Evolutionary conservation across 2,113 vertebrate genomes (phyloP).

Genomic region (Rhadina sibilatrix): DNA sequence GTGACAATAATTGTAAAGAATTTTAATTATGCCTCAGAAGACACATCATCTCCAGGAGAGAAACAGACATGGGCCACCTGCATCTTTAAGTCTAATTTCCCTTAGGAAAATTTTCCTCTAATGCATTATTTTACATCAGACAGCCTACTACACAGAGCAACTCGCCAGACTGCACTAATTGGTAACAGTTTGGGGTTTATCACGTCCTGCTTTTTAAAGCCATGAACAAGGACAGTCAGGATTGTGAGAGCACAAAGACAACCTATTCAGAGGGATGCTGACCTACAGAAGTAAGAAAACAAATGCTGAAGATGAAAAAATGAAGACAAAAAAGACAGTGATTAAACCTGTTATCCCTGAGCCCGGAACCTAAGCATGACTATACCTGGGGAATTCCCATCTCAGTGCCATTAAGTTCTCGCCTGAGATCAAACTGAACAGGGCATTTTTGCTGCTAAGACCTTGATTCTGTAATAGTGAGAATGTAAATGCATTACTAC

Average conservation of each 20-base stretch:
- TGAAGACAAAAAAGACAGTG: neutral
- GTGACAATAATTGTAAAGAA: neutral
- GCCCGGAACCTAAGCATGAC: accelerated
- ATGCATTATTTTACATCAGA: neutral
- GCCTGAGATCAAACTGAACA: neutral
- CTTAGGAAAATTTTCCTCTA: constrained; percentile 58
- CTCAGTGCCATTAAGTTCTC: neutral
- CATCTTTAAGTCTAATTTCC: constrained; percentile 43
- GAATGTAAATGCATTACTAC: neutral
- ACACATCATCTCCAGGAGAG: neutral
- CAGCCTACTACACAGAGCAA: neutral
- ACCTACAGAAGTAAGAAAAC: neutral
- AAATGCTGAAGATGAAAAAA: neutral
- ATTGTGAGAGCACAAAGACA: neutral
- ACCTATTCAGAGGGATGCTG: neutral
- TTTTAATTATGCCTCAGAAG: constrained; percentile 55
- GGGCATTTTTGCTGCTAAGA: neutral
- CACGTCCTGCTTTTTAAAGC: neutral
- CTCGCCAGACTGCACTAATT: neutral
- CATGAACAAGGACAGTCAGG: neutral
- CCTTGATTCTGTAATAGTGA: neutral
- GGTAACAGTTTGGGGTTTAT: neutral
- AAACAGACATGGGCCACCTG: neutral
- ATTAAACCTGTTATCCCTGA: neutral
- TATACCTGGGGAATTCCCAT: neutral